phyloP scores from a whole-genome alignment of 1,140 invertebrate species.

The Conus betulinus region DNA sequence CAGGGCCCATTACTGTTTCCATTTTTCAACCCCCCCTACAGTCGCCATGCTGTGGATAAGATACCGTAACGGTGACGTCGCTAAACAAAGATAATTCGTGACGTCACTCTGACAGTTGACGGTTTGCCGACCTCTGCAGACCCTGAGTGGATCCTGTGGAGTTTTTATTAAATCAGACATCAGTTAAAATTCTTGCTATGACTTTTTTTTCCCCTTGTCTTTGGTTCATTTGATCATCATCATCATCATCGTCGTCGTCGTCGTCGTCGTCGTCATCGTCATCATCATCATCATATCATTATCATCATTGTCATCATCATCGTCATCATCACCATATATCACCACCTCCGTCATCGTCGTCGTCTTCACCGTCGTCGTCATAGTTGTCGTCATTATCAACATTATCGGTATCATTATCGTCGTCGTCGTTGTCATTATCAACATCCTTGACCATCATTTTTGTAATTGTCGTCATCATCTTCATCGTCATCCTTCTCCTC shows the following conservation, averaged over 20 bases:
- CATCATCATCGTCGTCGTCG: neutral
- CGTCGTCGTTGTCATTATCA: slow-evolving; percentile 75
- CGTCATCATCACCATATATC: slow-evolving; percentile 40
- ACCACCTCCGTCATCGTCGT: slow-evolving; percentile 88
- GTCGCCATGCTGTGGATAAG: too few species aligned
- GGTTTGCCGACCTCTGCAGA: too few species aligned
- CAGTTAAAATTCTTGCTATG: too few species aligned
- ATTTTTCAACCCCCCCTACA: too few species aligned
- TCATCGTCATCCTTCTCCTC: too few species aligned
- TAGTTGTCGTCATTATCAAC: slow-evolving; percentile 73
- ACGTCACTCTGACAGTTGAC: too few species aligned
- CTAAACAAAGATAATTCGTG: too few species aligned
- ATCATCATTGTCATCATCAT: neutral
- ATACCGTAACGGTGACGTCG: too few species aligned
- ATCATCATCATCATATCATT: neutral
- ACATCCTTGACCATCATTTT: too few species aligned
- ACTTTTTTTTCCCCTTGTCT: neutral
- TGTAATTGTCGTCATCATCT: too few species aligned
- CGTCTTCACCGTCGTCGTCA: slow-evolving; percentile 80
- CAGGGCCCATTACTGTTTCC: too few species aligned
- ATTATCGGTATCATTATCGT: slow-evolving; percentile 78
- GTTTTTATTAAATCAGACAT: neutral
- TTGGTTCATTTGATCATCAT: neutral
- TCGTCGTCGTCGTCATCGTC: neutral
- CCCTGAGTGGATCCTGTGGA: neutral